A percentile compares a stretch with the other conserved stretches of the same genome.
phyloP scores from a whole-genome alignment of 2,888 invertebrate genomes.

The Epinotia nisella region DNA sequence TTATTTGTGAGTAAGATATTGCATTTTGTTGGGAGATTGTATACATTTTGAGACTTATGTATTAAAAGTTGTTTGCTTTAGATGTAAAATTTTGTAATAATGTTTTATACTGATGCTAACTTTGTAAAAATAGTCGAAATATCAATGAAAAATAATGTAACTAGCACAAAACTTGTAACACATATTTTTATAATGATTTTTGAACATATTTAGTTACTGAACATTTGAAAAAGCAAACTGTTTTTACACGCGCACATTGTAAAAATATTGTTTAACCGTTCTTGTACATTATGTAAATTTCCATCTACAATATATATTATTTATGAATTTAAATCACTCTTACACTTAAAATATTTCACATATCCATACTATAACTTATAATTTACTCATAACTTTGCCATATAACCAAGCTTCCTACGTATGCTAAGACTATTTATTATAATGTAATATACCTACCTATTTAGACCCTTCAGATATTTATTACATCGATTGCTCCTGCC shows the following conservation, averaged over 20 bases:
- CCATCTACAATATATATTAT: constrained; percentile 50
- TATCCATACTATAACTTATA: constrained; percentile 36
- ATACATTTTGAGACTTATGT: constrained; percentile 68
- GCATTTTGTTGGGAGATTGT: constrained; percentile 76
- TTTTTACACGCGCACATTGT: constrained; percentile 53
- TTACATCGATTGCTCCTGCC: constrained; percentile 39
- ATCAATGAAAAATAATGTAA: constrained; percentile 50
- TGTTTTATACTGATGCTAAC: constrained; percentile 46
- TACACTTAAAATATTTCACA: constrained; percentile 31
- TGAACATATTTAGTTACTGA: constrained; percentile 27
- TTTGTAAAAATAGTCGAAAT: constrained; percentile 54
- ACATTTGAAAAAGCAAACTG: constrained; percentile 8
- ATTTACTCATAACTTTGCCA: constrained; percentile 44
- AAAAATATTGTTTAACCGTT: constrained; percentile 52
- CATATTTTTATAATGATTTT: constrained; percentile 32
- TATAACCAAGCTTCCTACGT: constrained; percentile 47
- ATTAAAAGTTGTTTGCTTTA: constrained; percentile 66
- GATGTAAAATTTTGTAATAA: constrained; percentile 59
- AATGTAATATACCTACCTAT: constrained; percentile 40
- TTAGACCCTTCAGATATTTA: constrained; percentile 39
- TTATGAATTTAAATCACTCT: constrained; percentile 38
- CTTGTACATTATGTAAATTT: constrained; percentile 73
- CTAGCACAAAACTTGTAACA: constrained; percentile 49
- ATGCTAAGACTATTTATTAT: constrained; percentile 42
- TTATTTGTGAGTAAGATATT: constrained; percentile 77